A percentile compares a stretch with the other conserved stretches of the same genome.
Evolutionary conservation across 2,113 vertebrate genomes (phyloP).

Genomic region (Andinoacara biseriatus): DNA sequence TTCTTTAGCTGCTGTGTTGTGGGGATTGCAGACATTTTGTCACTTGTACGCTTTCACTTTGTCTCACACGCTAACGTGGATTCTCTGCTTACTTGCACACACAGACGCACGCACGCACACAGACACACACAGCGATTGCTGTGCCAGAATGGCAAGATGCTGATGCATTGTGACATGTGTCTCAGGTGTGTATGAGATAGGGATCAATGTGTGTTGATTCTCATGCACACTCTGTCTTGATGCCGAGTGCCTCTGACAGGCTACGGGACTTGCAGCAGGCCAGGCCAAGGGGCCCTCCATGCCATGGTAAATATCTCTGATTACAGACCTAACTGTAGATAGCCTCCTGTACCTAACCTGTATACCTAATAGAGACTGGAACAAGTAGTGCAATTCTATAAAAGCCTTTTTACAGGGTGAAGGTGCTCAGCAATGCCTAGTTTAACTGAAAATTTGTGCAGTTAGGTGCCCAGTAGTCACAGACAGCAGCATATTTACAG

Average conservation of each 20-base stretch:
- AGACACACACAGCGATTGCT: constrained; percentile 5
- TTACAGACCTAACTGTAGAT: constrained; percentile 19
- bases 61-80: constrained; percentile 32
- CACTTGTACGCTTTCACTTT: constrained; percentile 16
- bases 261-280: constrained; percentile 57
- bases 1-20: constrained; percentile 40
- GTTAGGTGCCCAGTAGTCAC: not conserved
- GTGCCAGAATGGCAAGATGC: constrained; percentile 43
- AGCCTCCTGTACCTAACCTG: constrained; percentile 15
- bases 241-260: constrained; percentile 56
- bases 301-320: constrained; percentile 75
- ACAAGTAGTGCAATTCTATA: not conserved
- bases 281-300: constrained; percentile 61
- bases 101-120: too few relatives aligned
- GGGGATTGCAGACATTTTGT: constrained; percentile 50
- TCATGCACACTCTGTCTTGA: constrained; percentile 53
- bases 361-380: not conserved
- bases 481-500: not conserved
- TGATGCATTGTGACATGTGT: constrained; percentile 38
- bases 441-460: constrained; percentile 2
- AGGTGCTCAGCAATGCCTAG: not conserved
- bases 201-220: constrained; percentile 37
- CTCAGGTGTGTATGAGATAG: constrained; percentile 60
- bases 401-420: constrained; percentile 8
- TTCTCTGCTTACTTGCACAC: constrained; percentile 18